Evolutionary conservation across 2,113 vertebrate genomes (phyloP).

Genomic region (Meles meles): DNA sequence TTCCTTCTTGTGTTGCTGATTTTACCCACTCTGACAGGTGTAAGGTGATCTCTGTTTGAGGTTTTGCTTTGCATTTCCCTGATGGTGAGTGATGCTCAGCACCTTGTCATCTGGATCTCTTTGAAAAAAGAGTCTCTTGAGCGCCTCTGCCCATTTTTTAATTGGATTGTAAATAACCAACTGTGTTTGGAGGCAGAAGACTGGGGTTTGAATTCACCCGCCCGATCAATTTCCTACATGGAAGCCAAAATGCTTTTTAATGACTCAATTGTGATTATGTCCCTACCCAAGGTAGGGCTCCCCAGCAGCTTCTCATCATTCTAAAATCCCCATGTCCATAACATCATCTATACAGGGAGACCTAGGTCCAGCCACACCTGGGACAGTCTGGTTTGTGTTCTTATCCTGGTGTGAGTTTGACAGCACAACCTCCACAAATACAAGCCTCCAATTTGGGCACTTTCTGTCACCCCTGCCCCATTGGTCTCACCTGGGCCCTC

Average conservation of each 20-base stretch:
- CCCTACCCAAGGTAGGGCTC: not conserved
- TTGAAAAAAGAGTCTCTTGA: not conserved
- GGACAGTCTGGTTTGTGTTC: not conserved
- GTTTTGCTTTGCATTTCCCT: not conserved
- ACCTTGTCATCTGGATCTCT: not conserved
- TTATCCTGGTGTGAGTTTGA: not conserved
- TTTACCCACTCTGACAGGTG: not conserved
- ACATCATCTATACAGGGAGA: not conserved
- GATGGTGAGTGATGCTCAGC: not conserved
- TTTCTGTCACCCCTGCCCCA: fast-evolving
- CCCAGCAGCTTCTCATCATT: not conserved
- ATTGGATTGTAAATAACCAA: not conserved
- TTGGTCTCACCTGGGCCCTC: not conserved
- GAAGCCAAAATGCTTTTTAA: not conserved
- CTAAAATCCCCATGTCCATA: not conserved
- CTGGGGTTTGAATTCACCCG: not conserved
- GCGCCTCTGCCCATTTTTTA: not conserved
- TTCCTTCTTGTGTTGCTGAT: not conserved
- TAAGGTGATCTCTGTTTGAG: not conserved
- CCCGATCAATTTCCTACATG: not conserved
- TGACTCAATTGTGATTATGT: not conserved
- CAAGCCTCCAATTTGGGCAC: no score
- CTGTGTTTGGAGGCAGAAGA: not conserved
- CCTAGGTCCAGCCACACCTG: not conserved
- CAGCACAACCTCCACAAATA: no score